phyloP scores from a whole-genome alignment of 2,797 vertebrate species.

The Moxostoma hubbsi region DNA sequence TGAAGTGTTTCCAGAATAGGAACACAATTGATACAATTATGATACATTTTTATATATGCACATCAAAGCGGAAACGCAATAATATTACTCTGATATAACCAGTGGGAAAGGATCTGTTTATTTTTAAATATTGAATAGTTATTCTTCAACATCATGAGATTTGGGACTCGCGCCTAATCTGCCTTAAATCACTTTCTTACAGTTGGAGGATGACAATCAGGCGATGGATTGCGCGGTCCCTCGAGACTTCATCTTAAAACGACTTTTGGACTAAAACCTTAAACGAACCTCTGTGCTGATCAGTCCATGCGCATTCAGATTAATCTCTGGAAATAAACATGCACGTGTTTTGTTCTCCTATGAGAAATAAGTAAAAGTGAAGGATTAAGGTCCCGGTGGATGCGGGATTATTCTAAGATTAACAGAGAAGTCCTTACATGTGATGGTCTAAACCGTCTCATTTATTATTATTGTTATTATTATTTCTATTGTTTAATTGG shows the following conservation, averaged over 20 bases:
- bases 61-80: neutral
- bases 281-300: no score
- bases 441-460: slow-evolving; percentile 1
- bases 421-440: slow-evolving; percentile 3
- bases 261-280: no score
- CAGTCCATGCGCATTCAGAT: slow-evolving; percentile 1
- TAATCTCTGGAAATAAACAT: slow-evolving; percentile 30
- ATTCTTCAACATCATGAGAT: slow-evolving; percentile 27
- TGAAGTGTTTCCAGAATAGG: neutral
- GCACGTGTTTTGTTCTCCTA: slow-evolving; percentile 16
- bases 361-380: slow-evolving; percentile 46
- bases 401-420: slow-evolving; percentile 33
- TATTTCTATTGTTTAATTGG: no score
- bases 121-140: slow-evolving; percentile 36
- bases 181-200: slow-evolving; percentile 40
- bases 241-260: no score
- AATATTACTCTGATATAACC: neutral
- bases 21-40: neutral
- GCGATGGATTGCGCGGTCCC: no score
- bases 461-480: no score
- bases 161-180: slow-evolving; percentile 38
- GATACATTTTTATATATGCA: no score
- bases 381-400: neutral
- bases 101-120: slow-evolving; percentile 7
- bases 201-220: neutral